Conservation (phyloP, 2,888 invertebrate genomes). For the Plebejus melissa region DNA sequence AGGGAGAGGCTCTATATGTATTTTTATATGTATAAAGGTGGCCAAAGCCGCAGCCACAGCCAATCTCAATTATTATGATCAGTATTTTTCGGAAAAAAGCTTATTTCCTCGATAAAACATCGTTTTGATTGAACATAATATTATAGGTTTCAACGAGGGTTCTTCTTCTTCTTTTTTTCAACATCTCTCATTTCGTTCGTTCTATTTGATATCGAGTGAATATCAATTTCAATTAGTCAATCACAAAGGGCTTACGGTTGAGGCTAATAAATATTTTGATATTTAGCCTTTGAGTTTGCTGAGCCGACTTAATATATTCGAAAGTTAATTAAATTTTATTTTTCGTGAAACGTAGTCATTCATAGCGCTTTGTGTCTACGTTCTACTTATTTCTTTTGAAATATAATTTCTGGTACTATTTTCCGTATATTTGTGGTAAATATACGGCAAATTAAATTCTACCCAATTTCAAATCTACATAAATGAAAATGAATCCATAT, state of each 20-base stretch:
- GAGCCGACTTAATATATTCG: background rate
- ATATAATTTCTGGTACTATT: conserved; percentile 28
- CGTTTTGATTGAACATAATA: background rate
- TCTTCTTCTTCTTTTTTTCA: no score
- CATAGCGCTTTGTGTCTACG: conserved; percentile 17
- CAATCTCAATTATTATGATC: no score
- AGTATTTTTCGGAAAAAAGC: no score
- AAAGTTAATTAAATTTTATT: conserved; percentile 22
- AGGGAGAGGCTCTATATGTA: no score
- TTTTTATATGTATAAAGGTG: no score
- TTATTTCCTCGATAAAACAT: no score
- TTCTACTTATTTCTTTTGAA: conserved; percentile 26
- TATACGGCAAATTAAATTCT: background rate
- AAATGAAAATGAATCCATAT: no score
- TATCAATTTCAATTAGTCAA: no score
- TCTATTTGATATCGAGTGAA: background rate
- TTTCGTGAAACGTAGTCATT: conserved; percentile 6
- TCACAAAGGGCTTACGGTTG: background rate
- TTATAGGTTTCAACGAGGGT: no score
- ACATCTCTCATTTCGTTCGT: background rate
- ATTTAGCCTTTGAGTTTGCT: conserved; percentile 9
- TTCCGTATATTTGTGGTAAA: conserved; percentile 23
- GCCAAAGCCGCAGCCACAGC: no score
- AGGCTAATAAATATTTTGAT: background rate
- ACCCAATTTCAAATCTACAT: background rate